Percentiles rank a stretch among this genome's conserved stretches.
phyloP scores from a whole-genome alignment of 2,888 invertebrate genomes.

The Dasysyrphus albostriatus region DNA sequence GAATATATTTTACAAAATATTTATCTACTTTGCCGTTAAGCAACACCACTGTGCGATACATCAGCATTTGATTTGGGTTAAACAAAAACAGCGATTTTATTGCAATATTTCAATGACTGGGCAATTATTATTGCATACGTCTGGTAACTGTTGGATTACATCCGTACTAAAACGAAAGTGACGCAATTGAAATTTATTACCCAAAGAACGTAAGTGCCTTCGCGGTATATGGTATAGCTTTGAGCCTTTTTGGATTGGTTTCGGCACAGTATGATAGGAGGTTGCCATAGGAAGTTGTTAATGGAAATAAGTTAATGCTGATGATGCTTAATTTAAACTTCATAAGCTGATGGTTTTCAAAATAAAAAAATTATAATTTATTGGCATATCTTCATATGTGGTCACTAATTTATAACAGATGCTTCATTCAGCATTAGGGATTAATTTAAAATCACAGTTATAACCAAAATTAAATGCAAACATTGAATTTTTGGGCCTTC shows the following conservation, averaged over 20 bases:
- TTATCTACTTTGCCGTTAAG: not conserved
- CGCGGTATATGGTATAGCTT: not conserved
- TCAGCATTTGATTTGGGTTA: constrained; percentile 45
- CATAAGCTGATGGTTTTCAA: constrained; percentile 51
- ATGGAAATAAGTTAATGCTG: constrained; percentile 65
- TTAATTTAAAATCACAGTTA: not conserved
- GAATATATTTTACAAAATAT: not conserved
- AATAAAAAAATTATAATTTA: constrained; percentile 56
- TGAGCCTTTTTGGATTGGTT: not conserved
- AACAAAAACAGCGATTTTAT: constrained; percentile 39
- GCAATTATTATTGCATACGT: constrained; percentile 66
- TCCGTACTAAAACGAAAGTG: constrained; percentile 46
- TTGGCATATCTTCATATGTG: constrained; percentile 35
- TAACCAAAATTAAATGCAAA: not conserved
- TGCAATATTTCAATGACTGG: constrained; percentile 52
- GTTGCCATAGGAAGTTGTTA: constrained; percentile 56
- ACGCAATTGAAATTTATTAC: constrained; percentile 70
- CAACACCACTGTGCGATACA: not conserved
- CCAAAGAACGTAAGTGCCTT: constrained; percentile 19
- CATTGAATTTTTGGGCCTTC: too few relatives aligned
- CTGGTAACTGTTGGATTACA: constrained; percentile 65
- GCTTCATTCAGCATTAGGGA: not conserved
- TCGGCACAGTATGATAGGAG: constrained; percentile 33
- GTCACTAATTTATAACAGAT: constrained; percentile 53
- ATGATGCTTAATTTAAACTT: constrained; percentile 43